Evolutionary conservation across 92 coral and sea anemone genomes (phyloP).

Genomic region (Epizoanthus fatuus): DNA sequence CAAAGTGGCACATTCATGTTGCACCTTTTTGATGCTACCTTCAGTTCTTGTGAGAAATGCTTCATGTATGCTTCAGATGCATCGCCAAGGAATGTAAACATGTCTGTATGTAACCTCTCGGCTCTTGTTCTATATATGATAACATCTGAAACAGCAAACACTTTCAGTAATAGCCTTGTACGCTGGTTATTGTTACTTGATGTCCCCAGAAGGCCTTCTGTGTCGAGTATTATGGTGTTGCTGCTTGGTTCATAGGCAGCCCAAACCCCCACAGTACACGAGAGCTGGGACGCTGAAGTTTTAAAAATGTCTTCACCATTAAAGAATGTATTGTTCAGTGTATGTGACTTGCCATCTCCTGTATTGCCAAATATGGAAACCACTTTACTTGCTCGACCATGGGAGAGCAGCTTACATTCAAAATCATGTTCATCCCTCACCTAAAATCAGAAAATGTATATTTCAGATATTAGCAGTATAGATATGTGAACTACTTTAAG

Average conservation of each 20-base stretch:
- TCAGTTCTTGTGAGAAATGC: slow-evolving; percentile 95
- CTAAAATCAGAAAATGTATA: slow-evolving; percentile 47
- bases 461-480: neutral
- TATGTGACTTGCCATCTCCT: slow-evolving; percentile 99
- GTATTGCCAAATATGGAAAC: slow-evolving; percentile 99
- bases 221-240: slow-evolving; percentile 85
- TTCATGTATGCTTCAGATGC: slow-evolving; percentile 98
- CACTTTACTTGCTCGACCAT: slow-evolving; percentile 85
- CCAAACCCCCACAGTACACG: slow-evolving; percentile 99
- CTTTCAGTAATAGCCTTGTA: slow-evolving; percentile 90
- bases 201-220: slow-evolving; percentile 96
- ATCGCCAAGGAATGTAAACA: slow-evolving; percentile 98
- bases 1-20: slow-evolving; percentile 93
- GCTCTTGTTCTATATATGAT: slow-evolving; percentile 96
- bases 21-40: slow-evolving; percentile 85
- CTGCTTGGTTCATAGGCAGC: slow-evolving; percentile 90
- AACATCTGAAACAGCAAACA: slow-evolving; percentile 95
- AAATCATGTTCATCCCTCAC: slow-evolving; percentile 84
- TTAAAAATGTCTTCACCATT: slow-evolving; percentile 87
- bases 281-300: slow-evolving; percentile 94
- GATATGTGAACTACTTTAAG: neutral
- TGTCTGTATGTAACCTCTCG: slow-evolving; percentile 94
- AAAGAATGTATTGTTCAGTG: slow-evolving; percentile 95
- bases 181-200: slow-evolving; percentile 93
- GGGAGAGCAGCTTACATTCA: slow-evolving; percentile 68